These are phyloP conservation scores for Euspilapteryx auroguttella DNA, from an alignment of 2,888 invertebrate species.

Conservation along the genomic window DNA sequence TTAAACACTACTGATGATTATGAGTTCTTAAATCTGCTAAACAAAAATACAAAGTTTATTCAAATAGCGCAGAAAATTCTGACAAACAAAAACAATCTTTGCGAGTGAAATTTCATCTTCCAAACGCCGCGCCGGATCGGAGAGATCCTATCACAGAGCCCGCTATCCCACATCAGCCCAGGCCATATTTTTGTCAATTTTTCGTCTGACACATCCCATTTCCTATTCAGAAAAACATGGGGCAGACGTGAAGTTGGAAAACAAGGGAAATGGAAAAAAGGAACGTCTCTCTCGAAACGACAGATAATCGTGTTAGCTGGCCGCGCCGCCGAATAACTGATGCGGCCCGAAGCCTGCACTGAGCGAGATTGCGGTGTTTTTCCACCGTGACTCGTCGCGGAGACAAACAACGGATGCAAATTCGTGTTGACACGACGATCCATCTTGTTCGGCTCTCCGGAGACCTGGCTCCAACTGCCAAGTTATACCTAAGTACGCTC, in stretches of 20 bases:
- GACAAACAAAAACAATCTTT: too few relatives aligned
- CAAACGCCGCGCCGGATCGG: constrained; percentile 20
- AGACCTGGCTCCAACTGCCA: too few relatives aligned
- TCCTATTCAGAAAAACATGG: constrained; percentile 56
- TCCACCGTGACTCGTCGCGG: constrained; percentile 36
- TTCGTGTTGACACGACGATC: constrained; percentile 60
- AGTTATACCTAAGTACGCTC: too few relatives aligned
- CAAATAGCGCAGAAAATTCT: too few relatives aligned
- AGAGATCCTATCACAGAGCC: constrained; percentile 49
- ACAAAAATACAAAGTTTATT: too few relatives aligned
- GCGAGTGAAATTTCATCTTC: too few relatives aligned
- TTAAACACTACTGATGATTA: too few relatives aligned
- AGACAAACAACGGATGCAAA: constrained; percentile 61
- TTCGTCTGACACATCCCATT: constrained; percentile 58
- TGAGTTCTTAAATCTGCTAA: too few relatives aligned
- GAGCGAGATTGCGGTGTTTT: constrained; percentile 58
- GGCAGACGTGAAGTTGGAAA: constrained; percentile 55
- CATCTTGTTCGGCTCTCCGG: constrained; percentile 55
- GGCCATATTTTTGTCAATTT: constrained; percentile 59
- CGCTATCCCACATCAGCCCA: constrained; percentile 48
- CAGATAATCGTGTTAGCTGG: constrained; percentile 58
- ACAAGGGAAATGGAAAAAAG: constrained; percentile 54
- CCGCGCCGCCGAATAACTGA: constrained; percentile 52
- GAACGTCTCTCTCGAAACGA: constrained; percentile 49
- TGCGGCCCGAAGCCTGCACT: constrained; percentile 44